These are phyloP conservation scores for Machimus rusticus DNA, from an alignment of 2,888 invertebrate species.

Conservation along the genomic window DNA sequence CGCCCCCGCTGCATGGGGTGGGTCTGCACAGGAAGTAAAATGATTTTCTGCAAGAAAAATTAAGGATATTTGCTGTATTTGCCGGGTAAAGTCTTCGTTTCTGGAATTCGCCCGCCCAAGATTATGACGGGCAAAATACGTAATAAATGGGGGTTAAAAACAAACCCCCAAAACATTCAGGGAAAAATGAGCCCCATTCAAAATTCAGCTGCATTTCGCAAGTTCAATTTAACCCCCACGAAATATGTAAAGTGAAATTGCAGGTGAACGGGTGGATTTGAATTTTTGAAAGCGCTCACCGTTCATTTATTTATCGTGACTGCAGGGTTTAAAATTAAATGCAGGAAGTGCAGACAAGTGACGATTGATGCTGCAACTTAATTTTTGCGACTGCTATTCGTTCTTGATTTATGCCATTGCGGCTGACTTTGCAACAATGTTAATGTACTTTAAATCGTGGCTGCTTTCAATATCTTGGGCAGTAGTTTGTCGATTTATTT, in stretches of 20 bases:
- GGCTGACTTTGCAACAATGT: neutral
- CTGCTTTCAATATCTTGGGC: neutral
- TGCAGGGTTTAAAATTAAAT: conserved; percentile 25
- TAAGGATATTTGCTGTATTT: neutral
- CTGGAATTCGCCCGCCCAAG: neutral
- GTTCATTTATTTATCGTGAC: conserved; percentile 7
- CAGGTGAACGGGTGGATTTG: conserved; percentile 2
- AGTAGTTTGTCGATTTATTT: neutral
- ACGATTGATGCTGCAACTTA: conserved; percentile 10
- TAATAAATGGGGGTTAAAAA: neutral
- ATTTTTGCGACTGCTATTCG: neutral
- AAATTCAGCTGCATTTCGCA: conserved; percentile 8
- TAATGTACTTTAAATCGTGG: neutral
- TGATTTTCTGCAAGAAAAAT: neutral
- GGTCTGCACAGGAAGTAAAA: neutral
- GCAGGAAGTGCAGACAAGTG: conserved; percentile 26
- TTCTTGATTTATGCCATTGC: neutral
- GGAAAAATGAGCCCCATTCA: neutral
- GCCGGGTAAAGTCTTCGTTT: neutral
- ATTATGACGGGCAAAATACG: conserved; percentile 2
- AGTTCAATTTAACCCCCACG: neutral
- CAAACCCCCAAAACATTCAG: neutral
- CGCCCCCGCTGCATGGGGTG: neutral
- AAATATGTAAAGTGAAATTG: conserved; percentile 6
- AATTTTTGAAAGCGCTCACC: neutral